Base-by-base conservation (phyloP, 2,888 invertebrate species). In the Parnassius apollo region DNA sequence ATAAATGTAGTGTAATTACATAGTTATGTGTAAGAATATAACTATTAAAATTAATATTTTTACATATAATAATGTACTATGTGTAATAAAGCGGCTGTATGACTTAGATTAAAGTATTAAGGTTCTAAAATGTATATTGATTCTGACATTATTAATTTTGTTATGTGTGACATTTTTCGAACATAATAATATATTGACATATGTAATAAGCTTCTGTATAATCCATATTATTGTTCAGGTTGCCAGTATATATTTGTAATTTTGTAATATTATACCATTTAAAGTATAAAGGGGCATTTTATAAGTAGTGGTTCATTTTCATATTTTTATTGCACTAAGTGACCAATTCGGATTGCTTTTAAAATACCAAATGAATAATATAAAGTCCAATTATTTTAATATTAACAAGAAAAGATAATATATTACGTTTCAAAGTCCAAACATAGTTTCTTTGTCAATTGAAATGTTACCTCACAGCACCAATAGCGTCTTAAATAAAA, bases 1-100 rank as follows among this genome's bases (percentile, higher is more conserved):
- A 65, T 68, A 68, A 58, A 48, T 54, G 59, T 63, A 52, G 57
- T 58, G 55, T 61, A 49, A 35, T 52, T 48, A 45, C 50, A 53
- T 54, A 10, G 52, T 58, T 58, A 44, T 58, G 12, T 53, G 50
- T 58, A 13, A 50, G 44, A 58, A 62, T 46, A 35, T 9, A 48
- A 11, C 18, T 51, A 11, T 18, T 1, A 8, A 22, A 9, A 25
- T 18, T 35, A n/a, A 35, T 11, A 58, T 54, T 57, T 58, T 58
- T 44, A 51, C 55, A 53, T 55, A 48, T 52, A 59, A 50, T 18
- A 42, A 13, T 62, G 46, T 42, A 56, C 9, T 48, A 12, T 51
- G 44, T 42, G 9, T 48, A 57, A 62, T 58, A 46, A 48, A 13
- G 48, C 42, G 49, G 55, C 51, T 25, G 45, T 54, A 54, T 42